Conservation (phyloP, 2,888 invertebrate genomes). For the Leptarthrus brevirostris region DNA sequence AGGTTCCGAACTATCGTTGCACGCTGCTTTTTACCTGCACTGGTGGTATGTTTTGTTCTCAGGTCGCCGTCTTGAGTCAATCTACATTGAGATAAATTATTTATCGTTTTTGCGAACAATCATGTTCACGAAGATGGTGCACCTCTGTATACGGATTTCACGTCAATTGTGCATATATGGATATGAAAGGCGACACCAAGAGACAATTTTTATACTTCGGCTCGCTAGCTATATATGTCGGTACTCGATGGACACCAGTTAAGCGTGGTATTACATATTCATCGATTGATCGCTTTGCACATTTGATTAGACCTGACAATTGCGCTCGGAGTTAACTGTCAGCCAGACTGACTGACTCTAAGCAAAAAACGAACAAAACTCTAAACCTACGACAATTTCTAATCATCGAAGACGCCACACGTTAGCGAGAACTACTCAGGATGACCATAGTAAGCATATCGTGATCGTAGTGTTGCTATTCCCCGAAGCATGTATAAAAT, state of each 20-base stretch:
- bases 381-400: constrained; percentile 53
- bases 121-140: constrained; percentile 38
- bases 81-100: constrained; percentile 51
- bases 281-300: constrained; percentile 47
- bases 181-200: constrained; percentile 57
- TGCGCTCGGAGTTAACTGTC: constrained; percentile 55
- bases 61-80: constrained; percentile 25
- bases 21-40: constrained; percentile 28
- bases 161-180: constrained; percentile 56
- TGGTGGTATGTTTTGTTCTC: constrained; percentile 42
- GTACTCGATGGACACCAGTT: constrained; percentile 23
- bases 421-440: constrained; percentile 42
- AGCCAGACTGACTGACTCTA: constrained; percentile 50
- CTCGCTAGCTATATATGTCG: constrained; percentile 29
- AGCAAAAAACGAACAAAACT: constrained; percentile 54
- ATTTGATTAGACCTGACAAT: constrained; percentile 53
- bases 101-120: constrained; percentile 50
- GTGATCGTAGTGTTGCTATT: constrained; percentile 5
- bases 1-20: constrained; percentile 34
- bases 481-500: no score
- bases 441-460: constrained; percentile 35
- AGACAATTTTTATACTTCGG: constrained; percentile 45
- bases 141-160: constrained; percentile 51
- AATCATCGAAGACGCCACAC: constrained; percentile 57
- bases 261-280: constrained; percentile 47